Evolutionary conservation across 2,113 vertebrate species (phyloP), one percentile per base, ranked within the genome.

Genomic region (Terrapene triunguis): DNA sequence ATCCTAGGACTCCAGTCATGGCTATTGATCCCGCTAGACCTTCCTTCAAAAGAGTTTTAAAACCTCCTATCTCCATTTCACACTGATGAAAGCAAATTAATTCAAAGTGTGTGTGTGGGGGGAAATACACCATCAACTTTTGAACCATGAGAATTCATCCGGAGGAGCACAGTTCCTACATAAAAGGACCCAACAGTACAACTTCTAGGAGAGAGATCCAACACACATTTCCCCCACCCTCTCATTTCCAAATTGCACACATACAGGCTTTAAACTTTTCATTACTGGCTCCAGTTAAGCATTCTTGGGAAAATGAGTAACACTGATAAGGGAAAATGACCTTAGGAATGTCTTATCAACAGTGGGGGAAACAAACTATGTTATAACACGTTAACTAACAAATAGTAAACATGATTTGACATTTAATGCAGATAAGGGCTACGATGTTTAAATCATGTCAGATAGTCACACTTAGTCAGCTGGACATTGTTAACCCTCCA

Each of bases 201-300:
- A 65, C 54, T 95, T 42, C 59, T 2, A n/a, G 83, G 62, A 1
- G 0, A 29, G 87, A 85, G 82, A 44, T 24, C 11, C 65, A 96
- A 78, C 8, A 1, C 5, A 0, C 19, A 17, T 93, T 93, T 91
- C 80, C 44, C 54, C 87, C 13, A 47, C 74, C 42, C 88, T 19
- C 86, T 50, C 6, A 59, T 6, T 90, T 74, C 84, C 76, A 87
- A 69, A 72, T 16, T 69, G 32, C 79, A 72, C 85, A 57, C 2
- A 2, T 47, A 69, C 32, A 14, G 14, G 11, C 42, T 78, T 78
- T 78, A 47, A 24, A 17, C 82, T 88, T 90, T 16, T 24, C 62
- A 80, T 69, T 51, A 2, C 25, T 44, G 85, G 62, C 88, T 93
- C 84, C 51, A 91, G 84, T 94, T 85, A 59, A 90, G 48, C 84